Evolutionary conservation across 1,140 invertebrate genomes (phyloP).

Genomic region (Leptopilina clavipes): DNA sequence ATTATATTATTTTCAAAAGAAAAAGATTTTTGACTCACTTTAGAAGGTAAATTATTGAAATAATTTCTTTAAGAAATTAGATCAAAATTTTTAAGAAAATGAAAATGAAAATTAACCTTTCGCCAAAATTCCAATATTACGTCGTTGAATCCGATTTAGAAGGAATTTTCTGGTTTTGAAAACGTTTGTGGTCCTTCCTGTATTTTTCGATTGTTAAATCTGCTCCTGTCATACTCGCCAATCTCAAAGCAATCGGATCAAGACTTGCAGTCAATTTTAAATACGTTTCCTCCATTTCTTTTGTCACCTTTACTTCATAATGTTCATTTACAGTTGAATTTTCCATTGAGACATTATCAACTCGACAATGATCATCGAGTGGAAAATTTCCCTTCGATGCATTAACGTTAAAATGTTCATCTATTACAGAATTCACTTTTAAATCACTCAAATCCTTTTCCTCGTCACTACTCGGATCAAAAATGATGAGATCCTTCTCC

Average conservation of each 20-base stretch:
- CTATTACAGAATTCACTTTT: background rate
- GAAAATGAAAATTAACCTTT: background rate
- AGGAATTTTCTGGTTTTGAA: slow-evolving; percentile 55
- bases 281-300: slow-evolving; percentile 73
- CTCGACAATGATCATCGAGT: too few relatives aligned
- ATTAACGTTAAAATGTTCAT: too few relatives aligned
- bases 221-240: slow-evolving; percentile 51
- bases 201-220: slow-evolving; percentile 72
- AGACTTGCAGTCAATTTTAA: slow-evolving; percentile 70
- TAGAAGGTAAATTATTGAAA: background rate
- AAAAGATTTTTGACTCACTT: background rate
- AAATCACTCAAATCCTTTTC: slow-evolving; percentile 45
- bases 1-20: background rate
- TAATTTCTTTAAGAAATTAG: background rate
- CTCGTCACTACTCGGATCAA: slow-evolving; percentile 60
- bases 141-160: slow-evolving; percentile 60
- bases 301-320: slow-evolving; percentile 67
- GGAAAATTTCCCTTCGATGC: too few relatives aligned
- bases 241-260: slow-evolving; percentile 59
- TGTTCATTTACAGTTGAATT: slow-evolving; percentile 32
- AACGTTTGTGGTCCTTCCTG: slow-evolving; percentile 66
- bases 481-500: slow-evolving; percentile 66
- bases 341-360: background rate
- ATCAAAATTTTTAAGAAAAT: background rate
- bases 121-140: slow-evolving; percentile 50